Evolutionary conservation across 2,888 invertebrate genomes (phyloP).

Genomic region (Linnaemya tessellans): DNA sequence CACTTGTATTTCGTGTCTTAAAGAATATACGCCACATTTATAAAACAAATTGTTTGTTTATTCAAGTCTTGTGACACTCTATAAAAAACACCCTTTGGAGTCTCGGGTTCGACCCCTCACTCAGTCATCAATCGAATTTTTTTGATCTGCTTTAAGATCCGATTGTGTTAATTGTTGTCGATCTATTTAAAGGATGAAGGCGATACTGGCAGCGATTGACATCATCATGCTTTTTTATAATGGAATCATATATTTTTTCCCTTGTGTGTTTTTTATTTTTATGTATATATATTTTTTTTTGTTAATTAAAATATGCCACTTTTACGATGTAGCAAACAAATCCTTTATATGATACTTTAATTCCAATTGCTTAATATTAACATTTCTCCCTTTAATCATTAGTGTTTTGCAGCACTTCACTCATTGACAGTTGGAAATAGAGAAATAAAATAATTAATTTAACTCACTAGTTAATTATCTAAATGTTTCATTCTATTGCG

Average conservation of each 20-base stretch:
- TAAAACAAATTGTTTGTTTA: background rate
- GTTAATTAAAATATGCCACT: background rate
- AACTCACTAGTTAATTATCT: background rate
- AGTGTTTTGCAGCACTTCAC: background rate
- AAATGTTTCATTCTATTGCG: background rate
- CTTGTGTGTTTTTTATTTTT: no score
- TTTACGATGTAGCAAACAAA: no score
- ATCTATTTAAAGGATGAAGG: no score
- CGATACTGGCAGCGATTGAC: no score
- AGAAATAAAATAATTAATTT: conserved; percentile 27
- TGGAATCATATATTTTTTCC: no score
- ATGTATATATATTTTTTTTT: background rate
- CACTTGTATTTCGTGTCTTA: no score
- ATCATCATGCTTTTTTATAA: no score
- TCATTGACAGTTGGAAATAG: background rate
- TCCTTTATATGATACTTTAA: background rate
- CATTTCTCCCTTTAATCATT: background rate
- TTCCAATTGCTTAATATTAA: background rate
- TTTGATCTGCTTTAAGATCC: no score
- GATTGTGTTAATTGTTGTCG: no score
- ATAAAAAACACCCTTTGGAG: no score
- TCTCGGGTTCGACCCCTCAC: no score
- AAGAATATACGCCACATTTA: background rate
- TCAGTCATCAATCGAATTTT: no score
- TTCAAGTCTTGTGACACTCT: background rate